Percentiles rank a stretch among this genome's conserved stretches.
Conservation (phyloP, 2,113 vertebrate genomes). For the Oenanthe melanoleuca region DNA sequence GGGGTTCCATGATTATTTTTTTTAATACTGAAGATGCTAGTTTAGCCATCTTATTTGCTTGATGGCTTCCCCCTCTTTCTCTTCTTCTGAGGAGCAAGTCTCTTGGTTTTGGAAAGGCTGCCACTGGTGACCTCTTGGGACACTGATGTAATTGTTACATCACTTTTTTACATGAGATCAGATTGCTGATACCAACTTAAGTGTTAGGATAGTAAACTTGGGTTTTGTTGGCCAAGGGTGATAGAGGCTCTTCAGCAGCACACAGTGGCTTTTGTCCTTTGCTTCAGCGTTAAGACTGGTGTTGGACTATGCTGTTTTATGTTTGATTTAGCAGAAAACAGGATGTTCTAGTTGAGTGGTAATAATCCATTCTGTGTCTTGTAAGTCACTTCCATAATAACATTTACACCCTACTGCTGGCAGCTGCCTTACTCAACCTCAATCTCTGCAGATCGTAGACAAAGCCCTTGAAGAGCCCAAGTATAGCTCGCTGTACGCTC, state of each 20-base stretch:
- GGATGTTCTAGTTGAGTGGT: accelerated
- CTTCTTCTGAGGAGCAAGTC: neutral
- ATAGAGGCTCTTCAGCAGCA: neutral
- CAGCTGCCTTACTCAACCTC: neutral
- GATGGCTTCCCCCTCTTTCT: accelerated
- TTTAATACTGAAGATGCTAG: neutral
- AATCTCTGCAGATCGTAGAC: constrained; percentile 91
- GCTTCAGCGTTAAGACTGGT: neutral
- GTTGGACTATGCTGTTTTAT: neutral
- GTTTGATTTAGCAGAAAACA: neutral
- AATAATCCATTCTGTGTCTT: neutral
- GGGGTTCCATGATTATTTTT: accelerated
- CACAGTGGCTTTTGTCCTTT: accelerated
- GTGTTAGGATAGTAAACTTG: neutral
- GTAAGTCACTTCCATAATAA: accelerated
- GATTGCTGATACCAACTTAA: accelerated
- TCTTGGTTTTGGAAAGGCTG: neutral
- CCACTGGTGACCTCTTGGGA: neutral
- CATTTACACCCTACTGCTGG: accelerated
- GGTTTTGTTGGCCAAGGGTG: neutral
- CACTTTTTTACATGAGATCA: neutral
- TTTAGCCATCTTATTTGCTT: accelerated
- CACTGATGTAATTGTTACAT: neutral
- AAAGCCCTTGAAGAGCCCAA: constrained; percentile 99
- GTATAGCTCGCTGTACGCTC: constrained; percentile 99